These are phyloP conservation scores for Taeniopygia guttata DNA, from an alignment of 2,797 vertebrate genomes.

Conservation along the genomic window DNA sequence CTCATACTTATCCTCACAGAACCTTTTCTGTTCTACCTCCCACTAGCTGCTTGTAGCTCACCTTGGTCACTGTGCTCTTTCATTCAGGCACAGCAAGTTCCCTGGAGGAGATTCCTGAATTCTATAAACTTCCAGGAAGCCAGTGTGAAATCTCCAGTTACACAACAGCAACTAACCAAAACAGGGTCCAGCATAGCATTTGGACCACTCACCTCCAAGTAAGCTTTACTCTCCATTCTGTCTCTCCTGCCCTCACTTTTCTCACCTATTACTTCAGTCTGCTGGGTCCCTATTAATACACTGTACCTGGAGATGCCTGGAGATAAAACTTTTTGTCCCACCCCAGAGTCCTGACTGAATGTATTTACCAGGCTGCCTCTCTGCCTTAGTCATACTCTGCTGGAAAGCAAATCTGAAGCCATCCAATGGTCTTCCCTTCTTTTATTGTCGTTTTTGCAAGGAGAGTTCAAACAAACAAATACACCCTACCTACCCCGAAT, in stretches of 20 bases:
- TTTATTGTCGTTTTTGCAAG: slow-evolving; percentile 27
- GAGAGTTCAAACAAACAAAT: slow-evolving; percentile 30
- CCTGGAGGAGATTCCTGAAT: not conserved
- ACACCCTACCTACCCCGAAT: not conserved
- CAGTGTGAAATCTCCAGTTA: not conserved
- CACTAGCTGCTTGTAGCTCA: not conserved
- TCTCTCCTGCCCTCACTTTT: not conserved
- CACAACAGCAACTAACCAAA: not conserved
- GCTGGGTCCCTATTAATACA: not conserved
- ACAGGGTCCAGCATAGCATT: not conserved
- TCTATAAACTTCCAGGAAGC: not conserved
- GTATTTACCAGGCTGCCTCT: not conserved
- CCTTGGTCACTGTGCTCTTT: not conserved
- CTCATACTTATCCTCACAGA: not conserved
- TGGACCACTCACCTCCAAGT: not conserved
- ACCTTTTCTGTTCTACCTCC: not conserved
- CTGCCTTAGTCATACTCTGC: slow-evolving; percentile 5
- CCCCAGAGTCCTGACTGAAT: not conserved
- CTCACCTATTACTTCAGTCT: not conserved
- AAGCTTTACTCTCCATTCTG: not conserved
- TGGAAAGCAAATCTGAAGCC: slow-evolving; percentile 26
- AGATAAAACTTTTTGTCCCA: not conserved
- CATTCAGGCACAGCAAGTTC: not conserved
- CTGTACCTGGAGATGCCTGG: not conserved
- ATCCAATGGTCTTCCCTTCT: not conserved